Base-by-base conservation (phyloP, 2,888 invertebrate genomes). In the Augiades crinisus region DNA sequence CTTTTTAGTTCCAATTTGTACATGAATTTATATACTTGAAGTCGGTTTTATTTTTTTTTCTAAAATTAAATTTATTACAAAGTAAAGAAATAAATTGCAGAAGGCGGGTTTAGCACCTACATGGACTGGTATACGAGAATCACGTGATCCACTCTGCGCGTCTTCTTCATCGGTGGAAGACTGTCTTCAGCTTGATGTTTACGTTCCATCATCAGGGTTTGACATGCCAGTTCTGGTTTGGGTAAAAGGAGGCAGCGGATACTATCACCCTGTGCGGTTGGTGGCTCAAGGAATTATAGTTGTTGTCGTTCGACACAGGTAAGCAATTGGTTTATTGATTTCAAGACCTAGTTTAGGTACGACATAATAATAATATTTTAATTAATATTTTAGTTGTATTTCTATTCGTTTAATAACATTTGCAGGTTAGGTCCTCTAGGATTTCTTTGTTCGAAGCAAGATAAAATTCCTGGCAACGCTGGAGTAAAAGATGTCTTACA, bases 141-240 rank as follows among this genome's bases (percentile, higher is more conserved):
- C 80, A 0, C 65, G 56, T 10, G 68, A 67, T 10, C 51, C 68
- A 1, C 65, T 66, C 5, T 85, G 86, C 56, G 64, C 75, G 0
- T 2, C 62, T 4, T 58, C 64, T 5, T 78, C 80, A 0, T 44
- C 60, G 70, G 86, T 34, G 41, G 92, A 92, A 56, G 93, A 93
- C 58, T 94, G 94, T 61, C 80, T 94, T 0, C 91, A 91, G 58
- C 72, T 94, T 46, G 94, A 94, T 60, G 92, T 94, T 2, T 92
- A 92, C 67, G 86, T 90, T 3, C 93, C 94, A 21, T 72, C 90
- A 49, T 62, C 75, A 1, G 62, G 64, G 45, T 27, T 41, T 1
- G 64, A 60, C 3, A 74, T 77, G 73, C 81, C 88, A 0, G 82
- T 87, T 6, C 61, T 88, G 14, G 83, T 77, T 8, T 89, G 88